Conservation (phyloP, 1,140 invertebrate genomes). For the Gryllus bimaculatus region DNA sequence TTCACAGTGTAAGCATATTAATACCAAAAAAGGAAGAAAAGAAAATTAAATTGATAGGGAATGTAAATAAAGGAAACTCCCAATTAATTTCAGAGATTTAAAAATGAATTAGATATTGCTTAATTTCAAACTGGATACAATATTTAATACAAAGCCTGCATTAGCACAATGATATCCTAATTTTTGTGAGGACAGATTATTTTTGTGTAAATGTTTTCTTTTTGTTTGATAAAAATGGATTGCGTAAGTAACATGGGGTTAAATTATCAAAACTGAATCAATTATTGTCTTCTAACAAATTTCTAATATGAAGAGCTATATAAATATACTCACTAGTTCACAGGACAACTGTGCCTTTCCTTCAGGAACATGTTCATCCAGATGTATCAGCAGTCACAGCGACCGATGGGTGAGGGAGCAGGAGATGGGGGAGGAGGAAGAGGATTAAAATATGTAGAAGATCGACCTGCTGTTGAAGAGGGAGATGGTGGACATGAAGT, state of each 20-base stretch:
- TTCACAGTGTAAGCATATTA: too few species aligned
- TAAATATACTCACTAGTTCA: not conserved
- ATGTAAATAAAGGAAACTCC: too few species aligned
- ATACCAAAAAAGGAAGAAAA: too few species aligned
- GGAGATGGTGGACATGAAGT: slow-evolving; percentile 61
- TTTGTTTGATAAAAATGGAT: not conserved
- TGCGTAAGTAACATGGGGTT: not conserved
- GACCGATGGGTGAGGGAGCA: not conserved
- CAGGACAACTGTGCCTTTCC: not conserved
- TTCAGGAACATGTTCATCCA: not conserved
- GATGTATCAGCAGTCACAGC: slow-evolving; percentile 13
- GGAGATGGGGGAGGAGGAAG: slow-evolving; percentile 62
- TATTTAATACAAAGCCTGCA: too few species aligned
- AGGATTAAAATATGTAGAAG: slow-evolving; percentile 62
- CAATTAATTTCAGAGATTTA: too few species aligned
- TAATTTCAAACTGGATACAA: too few species aligned
- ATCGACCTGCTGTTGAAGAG: slow-evolving; percentile 51
- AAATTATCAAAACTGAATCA: not conserved
- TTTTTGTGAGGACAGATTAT: too few species aligned
- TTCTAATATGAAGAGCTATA: not conserved
- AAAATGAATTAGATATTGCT: too few species aligned
- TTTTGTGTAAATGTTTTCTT: not conserved
- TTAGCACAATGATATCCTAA: too few species aligned
- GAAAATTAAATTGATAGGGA: too few species aligned
- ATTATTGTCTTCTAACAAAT: not conserved